A percentile compares a stretch with the other conserved stretches of the same genome.
Evolutionary conservation across 2,113 vertebrate genomes (phyloP).

Genomic region (Psittacula cyanocephala): DNA sequence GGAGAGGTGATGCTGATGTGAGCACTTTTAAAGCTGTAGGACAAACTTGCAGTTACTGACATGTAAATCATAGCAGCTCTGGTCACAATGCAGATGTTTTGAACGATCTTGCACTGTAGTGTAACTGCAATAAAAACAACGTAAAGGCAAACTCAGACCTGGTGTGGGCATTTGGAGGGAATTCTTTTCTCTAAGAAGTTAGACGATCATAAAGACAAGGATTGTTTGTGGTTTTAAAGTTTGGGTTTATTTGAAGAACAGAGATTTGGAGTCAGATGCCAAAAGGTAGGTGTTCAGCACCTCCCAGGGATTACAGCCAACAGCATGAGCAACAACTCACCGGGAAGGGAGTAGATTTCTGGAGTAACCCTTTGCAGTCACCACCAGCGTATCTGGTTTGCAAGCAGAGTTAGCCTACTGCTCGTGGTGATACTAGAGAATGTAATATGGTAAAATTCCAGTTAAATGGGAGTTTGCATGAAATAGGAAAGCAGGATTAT

Average conservation of each 20-base stretch:
- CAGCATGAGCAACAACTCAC: not conserved
- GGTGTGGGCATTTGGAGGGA: not conserved
- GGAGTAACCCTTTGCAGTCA: slow-evolving; percentile 24
- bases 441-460: not conserved
- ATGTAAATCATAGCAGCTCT: not conserved
- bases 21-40: not conserved
- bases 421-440: not conserved
- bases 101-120: not conserved
- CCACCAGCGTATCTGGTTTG: slow-evolving; percentile 24
- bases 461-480: not conserved
- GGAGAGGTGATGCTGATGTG: not conserved
- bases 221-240: not conserved
- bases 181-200: not conserved
- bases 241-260: slow-evolving; percentile 4
- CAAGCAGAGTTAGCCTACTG: not conserved
- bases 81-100: not conserved
- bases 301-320: not conserved
- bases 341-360: slow-evolving; percentile 10
- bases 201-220: not conserved
- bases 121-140: not conserved
- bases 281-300: not conserved
- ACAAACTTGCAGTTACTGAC: not conserved
- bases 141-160: not conserved
- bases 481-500: not conserved
- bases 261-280: not conserved